Evolutionary conservation across 2,113 vertebrate species (phyloP), one percentile per base, ranked within the genome.

Genomic region (Tautogolabrus adspersus): DNA sequence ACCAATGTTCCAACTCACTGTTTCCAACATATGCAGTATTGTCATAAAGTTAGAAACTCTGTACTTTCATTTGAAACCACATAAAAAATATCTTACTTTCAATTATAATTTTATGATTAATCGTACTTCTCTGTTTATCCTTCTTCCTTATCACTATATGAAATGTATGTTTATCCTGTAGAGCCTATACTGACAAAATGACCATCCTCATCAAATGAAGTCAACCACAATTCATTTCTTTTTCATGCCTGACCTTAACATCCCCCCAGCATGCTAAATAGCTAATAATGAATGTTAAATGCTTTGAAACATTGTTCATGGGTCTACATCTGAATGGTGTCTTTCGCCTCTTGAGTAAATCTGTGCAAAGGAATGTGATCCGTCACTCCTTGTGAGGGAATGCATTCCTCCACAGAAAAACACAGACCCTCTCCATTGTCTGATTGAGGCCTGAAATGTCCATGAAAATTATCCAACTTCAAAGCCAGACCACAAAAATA

Each of bases 321-420:
- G 59, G n/a, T 65, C 38, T 72, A 74, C 81, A 73, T 79, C 46
- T 79, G 64, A 77, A 83, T 26, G 61, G 51, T 69, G 71, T 64
- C 40, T 26, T 67, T 74, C 10, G 18, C 61, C 47, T 83, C 38
- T 75, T 15, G 66, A 79, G 61, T 73, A 87, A 84, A 84, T 73
- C 72, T 82, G 70, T 84, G 75, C 70, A 60, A 34, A 30, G 77
- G 81, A 86, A 89, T 90, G 77, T 40, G 65, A 85, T 72, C 68
- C 1, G 64, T 88, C 84, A 71, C 22, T 79, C 40, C 47, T 57
- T 51, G 57, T 62, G 65, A 78, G 60, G 65, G 72, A 80, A 83
- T 81, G 79, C 65, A 61, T 66, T 56, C 47, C 9, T 58, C 62
- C 58, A 8, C 26, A 51, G 47, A 76, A 72, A 82, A 72, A 63